Conservation (phyloP, 2,797 vertebrate species). For the Balearica regulorum region DNA sequence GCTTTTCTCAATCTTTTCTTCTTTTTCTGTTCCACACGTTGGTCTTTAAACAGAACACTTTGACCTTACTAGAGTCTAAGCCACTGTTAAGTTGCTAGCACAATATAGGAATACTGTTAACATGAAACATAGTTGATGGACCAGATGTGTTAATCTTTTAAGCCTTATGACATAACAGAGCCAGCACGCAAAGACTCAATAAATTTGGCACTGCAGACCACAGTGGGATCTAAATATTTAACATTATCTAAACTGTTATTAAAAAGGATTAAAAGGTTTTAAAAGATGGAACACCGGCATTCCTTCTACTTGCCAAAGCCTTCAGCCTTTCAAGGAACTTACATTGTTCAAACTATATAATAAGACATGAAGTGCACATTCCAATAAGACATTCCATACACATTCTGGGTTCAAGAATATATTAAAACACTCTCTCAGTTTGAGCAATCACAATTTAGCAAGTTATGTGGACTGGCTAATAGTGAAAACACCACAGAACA, state of each 20-base stretch:
- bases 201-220: not conserved
- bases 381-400: not conserved
- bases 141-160: not conserved
- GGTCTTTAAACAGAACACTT: not conserved
- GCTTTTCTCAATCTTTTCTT: not conserved
- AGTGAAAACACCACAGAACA: not conserved
- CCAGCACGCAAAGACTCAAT: not conserved
- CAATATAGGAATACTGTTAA: not conserved
- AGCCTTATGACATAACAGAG: not conserved
- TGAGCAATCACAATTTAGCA: not conserved
- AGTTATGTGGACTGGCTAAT: not conserved
- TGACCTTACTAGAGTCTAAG: not conserved
- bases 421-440: not conserved
- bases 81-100: not conserved
- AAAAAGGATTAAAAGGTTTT: not conserved
- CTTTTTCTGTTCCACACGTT: not conserved
- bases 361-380: not conserved
- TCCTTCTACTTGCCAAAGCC: not conserved
- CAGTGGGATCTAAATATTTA: slow-evolving; percentile 5
- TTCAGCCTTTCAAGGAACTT: not conserved
- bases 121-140: not conserved
- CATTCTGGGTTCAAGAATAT: not conserved
- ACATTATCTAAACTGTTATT: not conserved
- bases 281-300: not conserved
- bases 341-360: not conserved